phyloP scores from a whole-genome alignment of 2,797 vertebrate genomes.

The Galaxias olidus region DNA sequence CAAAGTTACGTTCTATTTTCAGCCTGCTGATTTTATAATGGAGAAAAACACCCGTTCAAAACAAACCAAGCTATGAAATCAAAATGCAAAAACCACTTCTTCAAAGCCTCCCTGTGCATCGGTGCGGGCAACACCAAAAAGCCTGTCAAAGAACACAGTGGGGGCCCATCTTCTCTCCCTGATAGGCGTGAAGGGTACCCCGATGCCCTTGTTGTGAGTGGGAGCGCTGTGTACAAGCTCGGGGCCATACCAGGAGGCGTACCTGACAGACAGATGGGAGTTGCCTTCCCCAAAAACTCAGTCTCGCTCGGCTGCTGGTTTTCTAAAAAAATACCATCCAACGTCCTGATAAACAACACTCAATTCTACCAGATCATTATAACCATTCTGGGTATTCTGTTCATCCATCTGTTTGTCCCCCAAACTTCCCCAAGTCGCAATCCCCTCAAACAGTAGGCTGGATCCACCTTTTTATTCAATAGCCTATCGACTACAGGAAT shows the following conservation, averaged over 20 bases:
- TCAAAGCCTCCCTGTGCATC: slow-evolving; percentile 8
- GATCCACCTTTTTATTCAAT: too few relatives aligned
- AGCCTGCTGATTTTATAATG: slow-evolving; percentile 25
- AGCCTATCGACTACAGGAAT: too few relatives aligned
- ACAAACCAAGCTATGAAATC: slow-evolving; percentile 4
- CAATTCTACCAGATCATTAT: slow-evolving; percentile 2
- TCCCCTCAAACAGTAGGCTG: slow-evolving; percentile 34
- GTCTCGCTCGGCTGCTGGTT: not conserved
- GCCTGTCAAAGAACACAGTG: slow-evolving; percentile 20
- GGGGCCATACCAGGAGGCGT: slow-evolving; percentile 18
- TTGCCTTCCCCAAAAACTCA: not conserved
- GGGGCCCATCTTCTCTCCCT: slow-evolving; percentile 4
- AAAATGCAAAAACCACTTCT: slow-evolving; percentile 21
- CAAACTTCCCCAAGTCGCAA: slow-evolving; percentile 18
- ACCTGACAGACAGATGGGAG: slow-evolving; percentile 39
- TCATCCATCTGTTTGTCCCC: slow-evolving; percentile 28
- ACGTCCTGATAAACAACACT: not conserved
- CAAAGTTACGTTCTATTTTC: slow-evolving; percentile 16
- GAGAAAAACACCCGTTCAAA: slow-evolving; percentile 1
- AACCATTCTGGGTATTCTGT: slow-evolving; percentile 16
- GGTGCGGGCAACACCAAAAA: not conserved
- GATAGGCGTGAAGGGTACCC: slow-evolving; percentile 13
- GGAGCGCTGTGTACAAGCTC: slow-evolving; percentile 24
- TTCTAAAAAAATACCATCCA: slow-evolving; percentile 3
- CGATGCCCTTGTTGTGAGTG: slow-evolving; percentile 12